Base-by-base conservation (phyloP, 2,888 invertebrate species). In the Halictus quadricinctus region DNA sequence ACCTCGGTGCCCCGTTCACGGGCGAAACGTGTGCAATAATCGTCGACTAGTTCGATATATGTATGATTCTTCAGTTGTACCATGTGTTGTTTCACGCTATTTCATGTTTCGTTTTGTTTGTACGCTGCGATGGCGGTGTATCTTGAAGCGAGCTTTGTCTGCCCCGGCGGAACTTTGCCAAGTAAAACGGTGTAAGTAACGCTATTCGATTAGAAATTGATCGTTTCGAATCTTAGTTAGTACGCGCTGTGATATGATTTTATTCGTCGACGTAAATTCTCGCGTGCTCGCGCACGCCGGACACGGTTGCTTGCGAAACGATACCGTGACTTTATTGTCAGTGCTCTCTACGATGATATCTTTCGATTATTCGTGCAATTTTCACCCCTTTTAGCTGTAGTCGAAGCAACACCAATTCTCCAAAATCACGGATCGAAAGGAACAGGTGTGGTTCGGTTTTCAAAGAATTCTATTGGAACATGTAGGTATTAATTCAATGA, bases 181-280 rank as follows among this genome's bases (percentile, higher is more conserved):
- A 64, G 60, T 50, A 58, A 84, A 54, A 64, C 13, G 29, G 29
- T 64, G 13, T 8, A 69, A 66, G 25, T 70, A 76, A 78, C 43
- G 43, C 43, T 76, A 76, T 76, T 58, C 70, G 60, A 48, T 85
- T 60, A 69, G 75, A 79, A 76, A 80, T 80, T 81, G 54, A 86
- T 81, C 46, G 76, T 58, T 75, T 81, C 76, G 69, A 72, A 76
- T 54, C 70, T 78, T 79, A 50, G 5, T 73, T 69, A 25, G 69
- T 85, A 85, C 64, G 72, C 72, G 50, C 78, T 64, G 60, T 84
- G 85, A 86, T 86, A 86, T 86, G 85, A 81, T 84, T 84, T 81
- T 73, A 81, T 73, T 76, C 80, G 54, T 84, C 72, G 72, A 84
- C 83, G 54, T 60, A 77, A 50, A 54, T 36, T 72, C n/a, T 21